Evolutionary conservation across 1,140 invertebrate genomes (phyloP), one percentile per base, ranked within the genome.

Genomic region (Panagrolaimus sp.): DNA sequence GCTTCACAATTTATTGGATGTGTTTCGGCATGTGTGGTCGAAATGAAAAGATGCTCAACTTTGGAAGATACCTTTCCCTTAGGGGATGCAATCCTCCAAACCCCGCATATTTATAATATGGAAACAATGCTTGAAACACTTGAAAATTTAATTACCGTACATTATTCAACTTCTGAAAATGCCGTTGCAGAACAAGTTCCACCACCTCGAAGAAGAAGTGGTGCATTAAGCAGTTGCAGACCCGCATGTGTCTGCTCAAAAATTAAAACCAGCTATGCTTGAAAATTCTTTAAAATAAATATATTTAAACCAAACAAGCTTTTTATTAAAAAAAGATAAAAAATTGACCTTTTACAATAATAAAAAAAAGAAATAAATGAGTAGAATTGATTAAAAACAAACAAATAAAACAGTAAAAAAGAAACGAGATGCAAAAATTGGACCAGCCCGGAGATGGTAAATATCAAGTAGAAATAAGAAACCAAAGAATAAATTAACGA

Each of bases 251-350:
- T 83, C 17, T 82, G 80, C 67, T 78, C 77, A 21, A 83, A 82
- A 46, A 63, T 82, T 26, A 82, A 82, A 69, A 82, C 80, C 26
- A 82, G 79, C 65, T 82, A 82, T 72, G 80, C 80, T 28, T 82
- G 17, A 58, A 21, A 28, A 38, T 4, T 38, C 2, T 38, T 38
- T 7, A 38, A 4, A 38, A 38, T 38, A 38, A 38, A 38, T 38
- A 38, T 38, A 38, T n/a, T n/a, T n/a, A 38, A 38, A 38, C 7
- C 7, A 38, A 38, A 4, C 2, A 38, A 38, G 32, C 32, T 38
- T 38, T 38, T 38, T 38, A 4, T 38, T 38, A n/a, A n/a, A n/a
- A n/a, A n/a, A n/a, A n/a, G n/a, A n/a, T n/a, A n/a, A n/a, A n/a
- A n/a, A n/a, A n/a, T n/a, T n/a, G n/a, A 38, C 7, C 32, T 4